Conservation (phyloP, 2,888 invertebrate genomes). For the Eurois occulta region DNA sequence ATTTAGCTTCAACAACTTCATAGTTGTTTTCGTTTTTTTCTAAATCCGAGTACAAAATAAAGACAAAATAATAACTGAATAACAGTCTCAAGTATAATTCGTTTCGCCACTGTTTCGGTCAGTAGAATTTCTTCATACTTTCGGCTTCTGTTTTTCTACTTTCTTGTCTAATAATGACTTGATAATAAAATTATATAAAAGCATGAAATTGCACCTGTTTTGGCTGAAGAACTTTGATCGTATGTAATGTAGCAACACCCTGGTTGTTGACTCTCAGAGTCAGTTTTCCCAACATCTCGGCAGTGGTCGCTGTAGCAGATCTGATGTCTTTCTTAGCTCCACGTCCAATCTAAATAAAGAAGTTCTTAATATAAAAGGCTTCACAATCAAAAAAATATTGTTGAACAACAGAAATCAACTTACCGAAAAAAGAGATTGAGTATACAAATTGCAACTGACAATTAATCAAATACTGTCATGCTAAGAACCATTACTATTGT, state of each 20-base stretch:
- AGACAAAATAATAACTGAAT: not conserved
- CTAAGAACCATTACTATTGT: not conserved
- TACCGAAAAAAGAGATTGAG: not conserved
- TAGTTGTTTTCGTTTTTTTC: slow-evolving; percentile 12
- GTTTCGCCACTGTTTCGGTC: not conserved
- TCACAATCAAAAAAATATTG: not conserved
- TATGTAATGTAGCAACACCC: slow-evolving; percentile 95
- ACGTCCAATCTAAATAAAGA: slow-evolving; percentile 91
- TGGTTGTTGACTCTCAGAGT: slow-evolving; percentile 94
- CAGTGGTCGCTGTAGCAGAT: slow-evolving; percentile 96
- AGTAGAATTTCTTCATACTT: slow-evolving; percentile 33
- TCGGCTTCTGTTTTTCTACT: slow-evolving; percentile 10
- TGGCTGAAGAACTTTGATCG: slow-evolving; percentile 96
- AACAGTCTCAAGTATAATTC: not conserved
- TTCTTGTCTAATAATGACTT: not conserved
- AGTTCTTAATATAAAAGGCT: not conserved
- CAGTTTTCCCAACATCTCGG: slow-evolving; percentile 95
- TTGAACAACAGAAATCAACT: not conserved
- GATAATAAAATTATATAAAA: not conserved
- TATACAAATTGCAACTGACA: not conserved
- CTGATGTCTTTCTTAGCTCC: slow-evolving; percentile 95
- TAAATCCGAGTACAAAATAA: slow-evolving; percentile 3
- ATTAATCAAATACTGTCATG: not conserved
- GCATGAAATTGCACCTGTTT: slow-evolving; percentile 93
- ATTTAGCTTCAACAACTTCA: not conserved